A percentile compares a stretch with the other conserved stretches of the same genome.
phyloP scores from a whole-genome alignment of 2,113 vertebrate species.

The Nothoprocta pentlandii region DNA sequence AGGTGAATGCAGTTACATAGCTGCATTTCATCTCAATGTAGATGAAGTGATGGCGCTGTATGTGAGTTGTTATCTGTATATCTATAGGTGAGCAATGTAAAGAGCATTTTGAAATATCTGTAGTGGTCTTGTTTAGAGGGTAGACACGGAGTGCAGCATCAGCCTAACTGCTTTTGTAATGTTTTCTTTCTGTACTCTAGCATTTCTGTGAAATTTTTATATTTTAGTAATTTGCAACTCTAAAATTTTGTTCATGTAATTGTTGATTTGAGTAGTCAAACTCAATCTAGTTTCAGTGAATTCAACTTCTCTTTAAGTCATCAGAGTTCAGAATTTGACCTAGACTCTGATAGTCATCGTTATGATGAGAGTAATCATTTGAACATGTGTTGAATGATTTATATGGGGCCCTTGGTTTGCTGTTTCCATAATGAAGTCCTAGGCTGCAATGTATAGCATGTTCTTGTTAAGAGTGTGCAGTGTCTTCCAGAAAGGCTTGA shows the following conservation, averaged over 20 bases:
- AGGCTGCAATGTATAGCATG: neutral
- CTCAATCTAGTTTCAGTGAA: neutral
- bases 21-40: neutral
- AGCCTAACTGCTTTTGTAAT: neutral
- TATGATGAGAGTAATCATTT: neutral
- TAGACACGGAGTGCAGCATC: neutral
- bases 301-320: neutral
- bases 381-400: neutral
- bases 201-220: neutral
- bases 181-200: neutral
- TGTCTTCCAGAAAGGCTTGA: constrained; percentile 17
- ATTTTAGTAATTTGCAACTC: neutral
- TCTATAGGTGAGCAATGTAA: neutral
- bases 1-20: neutral
- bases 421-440: neutral
- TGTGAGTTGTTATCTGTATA: neutral
- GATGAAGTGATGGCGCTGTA: neutral
- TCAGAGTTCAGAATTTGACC: neutral
- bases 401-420: neutral
- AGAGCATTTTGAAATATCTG: neutral
- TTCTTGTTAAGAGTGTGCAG: neutral
- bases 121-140: neutral
- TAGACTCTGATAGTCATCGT: neutral
- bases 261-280: neutral
- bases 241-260: neutral